Conservation (phyloP, 1,140 invertebrate genomes). For the Pissodes strobi region DNA sequence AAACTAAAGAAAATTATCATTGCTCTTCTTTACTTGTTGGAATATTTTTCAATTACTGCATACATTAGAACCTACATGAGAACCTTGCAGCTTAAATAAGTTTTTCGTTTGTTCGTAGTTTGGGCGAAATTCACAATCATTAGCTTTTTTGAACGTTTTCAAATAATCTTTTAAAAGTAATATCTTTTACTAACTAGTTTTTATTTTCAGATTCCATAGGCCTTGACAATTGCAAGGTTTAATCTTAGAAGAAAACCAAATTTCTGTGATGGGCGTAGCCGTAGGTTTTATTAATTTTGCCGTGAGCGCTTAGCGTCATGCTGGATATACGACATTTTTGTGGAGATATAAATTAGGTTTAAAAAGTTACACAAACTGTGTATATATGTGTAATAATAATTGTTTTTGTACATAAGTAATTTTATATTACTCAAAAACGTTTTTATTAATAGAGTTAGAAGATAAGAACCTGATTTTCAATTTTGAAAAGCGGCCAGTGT, state of each 20-base stretch:
- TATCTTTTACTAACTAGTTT: neutral
- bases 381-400: slow-evolving; percentile 40
- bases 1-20: no score
- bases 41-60: no score
- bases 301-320: slow-evolving; percentile 44
- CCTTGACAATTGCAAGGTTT: slow-evolving; percentile 75
- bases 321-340: slow-evolving; percentile 28
- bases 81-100: no score
- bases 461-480: slow-evolving; percentile 6
- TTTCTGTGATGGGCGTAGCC: slow-evolving; percentile 56
- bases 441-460: slow-evolving; percentile 35
- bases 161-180: no score
- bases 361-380: slow-evolving; percentile 32
- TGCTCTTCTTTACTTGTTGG: no score
- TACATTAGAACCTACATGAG: no score
- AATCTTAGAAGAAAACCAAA: slow-evolving; percentile 59
- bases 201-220: slow-evolving; percentile 70
- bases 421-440: slow-evolving; percentile 51
- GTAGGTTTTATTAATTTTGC: slow-evolving; percentile 51
- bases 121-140: no score
- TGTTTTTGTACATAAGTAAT: slow-evolving; percentile 56
- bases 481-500: neutral
- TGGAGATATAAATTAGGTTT: slow-evolving; percentile 9
- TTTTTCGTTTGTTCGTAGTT: no score
- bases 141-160: no score